Base-by-base conservation (phyloP, 2,113 vertebrate species). In the Paracanthobrama guichenoti region DNA sequence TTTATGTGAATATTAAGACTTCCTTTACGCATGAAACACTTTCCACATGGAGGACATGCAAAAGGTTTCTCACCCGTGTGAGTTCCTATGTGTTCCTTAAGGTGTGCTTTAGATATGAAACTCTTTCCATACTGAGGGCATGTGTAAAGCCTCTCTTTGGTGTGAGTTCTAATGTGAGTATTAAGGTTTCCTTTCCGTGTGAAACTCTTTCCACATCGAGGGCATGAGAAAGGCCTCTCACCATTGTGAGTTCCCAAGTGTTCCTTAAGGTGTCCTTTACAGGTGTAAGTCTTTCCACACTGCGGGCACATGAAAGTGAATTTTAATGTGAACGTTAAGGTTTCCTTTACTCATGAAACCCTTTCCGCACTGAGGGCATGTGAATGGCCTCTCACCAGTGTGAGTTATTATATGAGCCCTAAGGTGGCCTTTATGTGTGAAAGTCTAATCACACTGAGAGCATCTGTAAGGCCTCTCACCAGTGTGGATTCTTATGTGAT, bases 341-440 rank as follows among this genome's bases (percentile, higher is more conserved):
- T 64, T 64, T 64, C 14, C 26, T 16, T 64, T 64, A 28, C 26
- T 64, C 13, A 16, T 64, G 26, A 64, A 64, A 8, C 62, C 59
- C 59, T 62, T 62, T 26, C 59, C 60, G 28, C 60, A 64, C 60
- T 3, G 60, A 64, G 60, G 60, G 12, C 60, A 64, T 2, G 3
- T 64, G 60, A 64, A 64, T 28, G 60, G 60, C 60, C 60, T 16
- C 60, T 64, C 60, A 64, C 60, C n/a, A n/a, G n/a, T n/a, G n/a
- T n/a, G n/a, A n/a, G n/a, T n/a, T n/a, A n/a, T n/a, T n/a, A n/a
- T n/a, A n/a, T n/a, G n/a, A n/a, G n/a, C n/a, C n/a, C n/a, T n/a
- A n/a, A n/a, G n/a, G n/a, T n/a, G n/a, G n/a, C n/a, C n/a, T n/a
- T n/a, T n/a, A n/a, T n/a, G n/a, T n/a, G n/a, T n/a, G n/a, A n/a